These are phyloP conservation scores for Cerastoderma edule DNA, from an alignment of 2,888 invertebrate species.

Conservation along the genomic window DNA sequence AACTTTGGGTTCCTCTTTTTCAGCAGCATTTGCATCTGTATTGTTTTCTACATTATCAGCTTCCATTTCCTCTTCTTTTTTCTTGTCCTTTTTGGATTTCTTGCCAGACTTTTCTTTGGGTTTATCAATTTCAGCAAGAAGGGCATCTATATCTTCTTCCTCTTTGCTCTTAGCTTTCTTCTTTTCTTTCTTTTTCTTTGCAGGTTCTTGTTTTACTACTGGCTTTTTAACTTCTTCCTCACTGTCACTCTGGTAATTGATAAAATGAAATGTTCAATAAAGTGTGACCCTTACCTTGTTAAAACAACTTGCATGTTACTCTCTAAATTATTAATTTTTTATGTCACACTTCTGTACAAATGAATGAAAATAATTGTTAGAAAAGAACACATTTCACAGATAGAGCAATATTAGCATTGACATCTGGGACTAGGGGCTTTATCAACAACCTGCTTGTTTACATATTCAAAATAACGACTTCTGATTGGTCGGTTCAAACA, in stretches of 20 bases:
- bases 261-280: neutral
- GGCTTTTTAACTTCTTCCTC: conserved; percentile 28
- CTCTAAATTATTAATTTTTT: too few species aligned
- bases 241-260: conserved; percentile 36
- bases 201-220: conserved; percentile 21
- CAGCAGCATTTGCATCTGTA: conserved; percentile 29
- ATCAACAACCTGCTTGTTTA: too few species aligned
- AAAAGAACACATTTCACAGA: too few species aligned
- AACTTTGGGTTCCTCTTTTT: conserved; percentile 53
- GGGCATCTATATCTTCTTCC: conserved; percentile 82
- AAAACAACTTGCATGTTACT: neutral
- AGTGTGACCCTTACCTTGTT: neutral
- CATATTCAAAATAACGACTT: too few species aligned
- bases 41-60: conserved; percentile 80
- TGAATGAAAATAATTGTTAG: too few species aligned
- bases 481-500: too few species aligned
- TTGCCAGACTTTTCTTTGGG: conserved; percentile 69
- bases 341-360: too few species aligned
- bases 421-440: too few species aligned
- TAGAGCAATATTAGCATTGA: too few species aligned
- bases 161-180: conserved; percentile 74
- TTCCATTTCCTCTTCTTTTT: conserved; percentile 47
- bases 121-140: conserved; percentile 80
- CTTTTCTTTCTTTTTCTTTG: conserved; percentile 68
- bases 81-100: conserved; percentile 68